Evolutionary conservation across 2,797 vertebrate species (phyloP).

Genomic region (Sebastes taczanowskii): DNA sequence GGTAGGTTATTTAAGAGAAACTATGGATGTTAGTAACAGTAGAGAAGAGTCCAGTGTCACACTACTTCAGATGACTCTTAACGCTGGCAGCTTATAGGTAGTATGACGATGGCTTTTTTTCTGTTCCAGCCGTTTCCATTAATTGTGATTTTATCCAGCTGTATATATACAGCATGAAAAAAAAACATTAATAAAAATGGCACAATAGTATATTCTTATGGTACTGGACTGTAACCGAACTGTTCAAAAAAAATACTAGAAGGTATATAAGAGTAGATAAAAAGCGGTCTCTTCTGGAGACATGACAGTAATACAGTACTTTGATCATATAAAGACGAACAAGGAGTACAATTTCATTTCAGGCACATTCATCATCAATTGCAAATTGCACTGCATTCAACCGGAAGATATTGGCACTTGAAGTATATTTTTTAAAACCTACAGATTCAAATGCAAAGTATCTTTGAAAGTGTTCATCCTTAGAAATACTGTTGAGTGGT

Average conservation of each 20-base stretch:
- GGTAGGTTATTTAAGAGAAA: slow-evolving; percentile 11
- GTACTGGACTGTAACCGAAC: slow-evolving; percentile 30
- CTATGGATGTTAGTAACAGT: background rate
- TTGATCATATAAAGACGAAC: slow-evolving; percentile 65
- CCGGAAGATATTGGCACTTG: slow-evolving; percentile 61
- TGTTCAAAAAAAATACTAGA: slow-evolving; percentile 34
- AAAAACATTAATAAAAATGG: slow-evolving; percentile 50
- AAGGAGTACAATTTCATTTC: slow-evolving; percentile 49
- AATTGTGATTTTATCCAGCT: slow-evolving; percentile 26
- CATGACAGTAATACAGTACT: slow-evolving; percentile 70
- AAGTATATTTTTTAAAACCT: slow-evolving; percentile 11
- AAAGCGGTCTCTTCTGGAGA: slow-evolving; percentile 43
- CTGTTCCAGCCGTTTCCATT: background rate
- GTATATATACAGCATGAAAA: slow-evolving; percentile 46
- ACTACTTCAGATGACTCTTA: slow-evolving; percentile 24
- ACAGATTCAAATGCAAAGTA: slow-evolving; percentile 39
- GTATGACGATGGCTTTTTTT: slow-evolving; percentile 8
- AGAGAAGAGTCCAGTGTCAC: slow-evolving; percentile 12
- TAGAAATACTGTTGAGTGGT: slow-evolving; percentile 6
- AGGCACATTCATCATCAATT: slow-evolving; percentile 73
- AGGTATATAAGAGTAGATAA: slow-evolving; percentile 33
- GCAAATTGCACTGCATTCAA: slow-evolving; percentile 63
- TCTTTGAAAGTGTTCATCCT: slow-evolving; percentile 12
- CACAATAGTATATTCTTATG: slow-evolving; percentile 58
- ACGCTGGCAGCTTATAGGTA: slow-evolving; percentile 35